Conservation (phyloP, 1,140 invertebrate genomes). For the Limonius californicus region DNA sequence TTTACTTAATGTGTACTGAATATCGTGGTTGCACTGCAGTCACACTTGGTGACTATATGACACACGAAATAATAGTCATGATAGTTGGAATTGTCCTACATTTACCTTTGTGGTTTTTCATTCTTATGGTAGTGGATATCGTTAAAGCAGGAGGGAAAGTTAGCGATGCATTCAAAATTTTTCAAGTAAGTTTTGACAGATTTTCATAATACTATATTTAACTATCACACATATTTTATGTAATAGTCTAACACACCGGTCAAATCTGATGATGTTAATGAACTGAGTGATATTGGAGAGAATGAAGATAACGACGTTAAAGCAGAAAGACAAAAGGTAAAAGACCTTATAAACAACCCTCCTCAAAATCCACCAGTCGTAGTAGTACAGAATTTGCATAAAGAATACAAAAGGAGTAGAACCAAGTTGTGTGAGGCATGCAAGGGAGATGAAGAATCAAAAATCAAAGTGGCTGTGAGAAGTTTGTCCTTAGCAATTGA, state of each 20-base stretch:
- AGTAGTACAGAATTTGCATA: conserved; percentile 59
- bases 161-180: conserved; percentile 51
- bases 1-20: conserved; percentile 65
- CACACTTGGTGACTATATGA: conserved; percentile 64
- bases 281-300: conserved; percentile 56
- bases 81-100: conserved; percentile 60
- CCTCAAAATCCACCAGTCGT: conserved; percentile 58
- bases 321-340: conserved; percentile 62
- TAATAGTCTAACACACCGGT: neutral
- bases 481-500: conserved; percentile 72
- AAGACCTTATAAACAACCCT: conserved; percentile 47
- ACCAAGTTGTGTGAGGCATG: conserved; percentile 48
- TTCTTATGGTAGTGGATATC: conserved; percentile 66
- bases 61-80: conserved; percentile 66
- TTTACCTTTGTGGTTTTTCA: conserved; percentile 61
- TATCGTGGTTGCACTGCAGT: conserved; percentile 61
- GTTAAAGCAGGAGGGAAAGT: conserved; percentile 63
- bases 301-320: conserved; percentile 74
- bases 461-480: conserved; percentile 57
- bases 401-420: conserved; percentile 53
- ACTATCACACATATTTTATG: too few species aligned
- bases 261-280: conserved; percentile 49
- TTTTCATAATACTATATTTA: too few species aligned
- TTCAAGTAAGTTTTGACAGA: too few species aligned
- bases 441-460: conserved; percentile 48